Conservation (phyloP, 2,888 invertebrate genomes). For the Temnothorax ravouxi region DNA sequence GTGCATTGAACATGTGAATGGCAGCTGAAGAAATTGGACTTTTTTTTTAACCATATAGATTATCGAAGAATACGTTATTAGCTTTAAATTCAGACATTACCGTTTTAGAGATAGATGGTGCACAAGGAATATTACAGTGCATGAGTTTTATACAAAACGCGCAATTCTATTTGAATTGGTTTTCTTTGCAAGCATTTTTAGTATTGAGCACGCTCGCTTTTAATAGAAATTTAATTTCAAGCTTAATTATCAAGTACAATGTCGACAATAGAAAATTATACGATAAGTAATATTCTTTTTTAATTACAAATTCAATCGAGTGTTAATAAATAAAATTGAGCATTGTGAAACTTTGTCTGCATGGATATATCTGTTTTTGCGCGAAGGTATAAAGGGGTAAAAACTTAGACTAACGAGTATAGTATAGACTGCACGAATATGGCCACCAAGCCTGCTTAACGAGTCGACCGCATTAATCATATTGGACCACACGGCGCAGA, state of each 20-base stretch:
- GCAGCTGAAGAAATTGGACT: background rate
- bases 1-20: constrained; percentile 26
- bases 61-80: background rate
- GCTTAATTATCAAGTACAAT: background rate
- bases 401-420: constrained; percentile 33
- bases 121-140: background rate
- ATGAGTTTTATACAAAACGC: background rate
- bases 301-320: background rate
- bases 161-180: background rate
- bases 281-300: background rate
- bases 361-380: background rate
- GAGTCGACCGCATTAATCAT: constrained; percentile 66
- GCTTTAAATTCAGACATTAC: background rate
- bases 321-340: background rate
- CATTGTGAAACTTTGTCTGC: background rate
- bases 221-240: constrained; percentile 1
- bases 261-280: background rate
- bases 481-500: constrained; percentile 47
- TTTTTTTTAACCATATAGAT: background rate
- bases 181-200: background rate
- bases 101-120: background rate
- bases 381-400: background rate
- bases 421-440: constrained; percentile 25
- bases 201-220: background rate
- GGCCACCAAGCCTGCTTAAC: constrained; percentile 45